phyloP scores from a whole-genome alignment of 2,113 vertebrate species.

The Terrapene triunguis region DNA sequence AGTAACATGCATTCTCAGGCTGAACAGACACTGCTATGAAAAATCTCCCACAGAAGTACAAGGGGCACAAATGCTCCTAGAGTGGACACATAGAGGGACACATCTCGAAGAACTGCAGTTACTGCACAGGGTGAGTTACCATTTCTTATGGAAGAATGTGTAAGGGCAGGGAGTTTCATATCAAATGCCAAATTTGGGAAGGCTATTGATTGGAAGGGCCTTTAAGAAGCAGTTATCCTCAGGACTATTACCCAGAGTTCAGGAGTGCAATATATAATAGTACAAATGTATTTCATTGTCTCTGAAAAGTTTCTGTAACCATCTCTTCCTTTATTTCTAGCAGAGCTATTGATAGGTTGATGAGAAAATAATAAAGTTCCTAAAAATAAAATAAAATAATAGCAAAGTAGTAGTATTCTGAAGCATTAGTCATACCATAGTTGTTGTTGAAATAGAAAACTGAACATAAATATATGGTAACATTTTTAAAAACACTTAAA shows the following conservation, averaged over 20 bases:
- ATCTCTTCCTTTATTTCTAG: background rate
- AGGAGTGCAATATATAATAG: background rate
- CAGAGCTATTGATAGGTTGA: background rate
- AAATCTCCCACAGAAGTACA: background rate
- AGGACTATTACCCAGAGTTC: background rate
- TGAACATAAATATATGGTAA: background rate
- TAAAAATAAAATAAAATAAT: background rate
- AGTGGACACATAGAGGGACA: background rate
- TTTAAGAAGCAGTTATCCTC: background rate
- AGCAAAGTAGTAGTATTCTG: background rate
- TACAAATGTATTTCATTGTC: background rate
- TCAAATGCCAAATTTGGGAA: background rate
- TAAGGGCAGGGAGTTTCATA: background rate
- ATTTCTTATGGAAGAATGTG: background rate
- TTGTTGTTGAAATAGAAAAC: conserved; percentile 17
- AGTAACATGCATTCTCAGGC: background rate
- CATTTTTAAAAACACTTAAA: background rate
- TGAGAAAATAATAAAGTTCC: background rate
- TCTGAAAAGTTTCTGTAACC: background rate
- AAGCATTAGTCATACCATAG: background rate
- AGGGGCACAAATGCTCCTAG: background rate
- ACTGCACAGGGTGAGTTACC: background rate
- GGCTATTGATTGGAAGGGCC: background rate
- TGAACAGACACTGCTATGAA: background rate
- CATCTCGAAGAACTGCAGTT: background rate